Conservation (phyloP, 2,113 vertebrate genomes). For the Cyanoderma ruficeps region DNA sequence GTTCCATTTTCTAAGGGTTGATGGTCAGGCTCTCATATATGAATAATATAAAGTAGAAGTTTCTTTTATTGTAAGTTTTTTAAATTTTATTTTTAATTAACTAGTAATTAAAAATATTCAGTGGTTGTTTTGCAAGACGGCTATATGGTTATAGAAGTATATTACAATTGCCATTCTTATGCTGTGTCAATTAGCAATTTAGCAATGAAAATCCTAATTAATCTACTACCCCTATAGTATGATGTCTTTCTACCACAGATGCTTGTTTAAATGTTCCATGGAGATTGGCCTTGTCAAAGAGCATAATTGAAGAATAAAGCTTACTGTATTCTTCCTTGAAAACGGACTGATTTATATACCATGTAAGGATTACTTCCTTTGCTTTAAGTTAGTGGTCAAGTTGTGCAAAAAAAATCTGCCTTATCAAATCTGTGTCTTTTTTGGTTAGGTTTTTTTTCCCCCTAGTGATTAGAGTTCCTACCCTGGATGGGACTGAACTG, state of each 20-base stretch:
- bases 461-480: neutral
- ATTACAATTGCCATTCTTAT: neutral
- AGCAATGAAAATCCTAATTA: neutral
- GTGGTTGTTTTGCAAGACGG: neutral
- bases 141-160: neutral
- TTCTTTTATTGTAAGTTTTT: neutral
- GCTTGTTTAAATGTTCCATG: neutral
- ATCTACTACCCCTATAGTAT: neutral
- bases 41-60: neutral
- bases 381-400: neutral
- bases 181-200: neutral
- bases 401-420: neutral
- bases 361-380: neutral
- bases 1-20: neutral
- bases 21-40: neutral
- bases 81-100: neutral
- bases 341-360: neutral
- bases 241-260: neutral
- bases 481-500: neutral
- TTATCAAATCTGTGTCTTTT: neutral
- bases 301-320: neutral
- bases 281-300: neutral
- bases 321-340: neutral
- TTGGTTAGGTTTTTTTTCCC: rapidly evolving
- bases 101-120: neutral